phyloP scores from a whole-genome alignment of 1,140 invertebrate species.

The Solen grandis region DNA sequence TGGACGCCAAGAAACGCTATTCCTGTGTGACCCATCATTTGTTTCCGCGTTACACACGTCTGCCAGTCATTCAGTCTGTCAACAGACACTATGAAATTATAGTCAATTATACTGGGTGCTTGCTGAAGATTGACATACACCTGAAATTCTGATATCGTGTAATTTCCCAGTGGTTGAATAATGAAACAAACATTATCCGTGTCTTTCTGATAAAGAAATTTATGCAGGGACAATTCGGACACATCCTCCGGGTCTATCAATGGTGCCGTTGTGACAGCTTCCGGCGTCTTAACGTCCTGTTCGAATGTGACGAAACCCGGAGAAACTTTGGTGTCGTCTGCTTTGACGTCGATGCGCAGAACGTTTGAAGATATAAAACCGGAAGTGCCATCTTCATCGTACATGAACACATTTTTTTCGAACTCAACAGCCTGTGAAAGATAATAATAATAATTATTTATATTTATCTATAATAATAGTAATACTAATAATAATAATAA shows the following conservation, averaged over 20 bases:
- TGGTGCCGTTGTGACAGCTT: not conserved
- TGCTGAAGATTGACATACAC: constrained; percentile 11
- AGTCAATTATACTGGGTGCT: constrained; percentile 19
- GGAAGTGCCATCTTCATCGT: constrained; percentile 39
- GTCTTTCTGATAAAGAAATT: constrained; percentile 28
- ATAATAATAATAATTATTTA: too few species aligned
- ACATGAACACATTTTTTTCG: constrained; percentile 38
- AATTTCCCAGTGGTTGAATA: not conserved
- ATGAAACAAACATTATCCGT: constrained; percentile 32
- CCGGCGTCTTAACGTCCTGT: constrained; percentile 23
- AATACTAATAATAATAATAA: too few species aligned
- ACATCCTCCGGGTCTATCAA: constrained; percentile 31
- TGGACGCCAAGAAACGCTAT: constrained; percentile 4
- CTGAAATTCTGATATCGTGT: not conserved
- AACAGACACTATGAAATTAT: constrained; percentile 5
- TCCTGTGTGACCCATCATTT: constrained; percentile 28
- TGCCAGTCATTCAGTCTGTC: constrained; percentile 1
- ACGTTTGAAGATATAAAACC: constrained; percentile 35
- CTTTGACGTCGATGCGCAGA: constrained; percentile 31
- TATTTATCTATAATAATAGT: too few species aligned
- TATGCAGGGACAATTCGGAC: constrained; percentile 37
- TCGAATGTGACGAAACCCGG: constrained; percentile 34
- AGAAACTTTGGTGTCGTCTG: not conserved
- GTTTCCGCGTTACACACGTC: not conserved
- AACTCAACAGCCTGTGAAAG: constrained; percentile 51